phyloP scores from a whole-genome alignment of 2,888 invertebrate genomes.

The Drosophila recens region DNA sequence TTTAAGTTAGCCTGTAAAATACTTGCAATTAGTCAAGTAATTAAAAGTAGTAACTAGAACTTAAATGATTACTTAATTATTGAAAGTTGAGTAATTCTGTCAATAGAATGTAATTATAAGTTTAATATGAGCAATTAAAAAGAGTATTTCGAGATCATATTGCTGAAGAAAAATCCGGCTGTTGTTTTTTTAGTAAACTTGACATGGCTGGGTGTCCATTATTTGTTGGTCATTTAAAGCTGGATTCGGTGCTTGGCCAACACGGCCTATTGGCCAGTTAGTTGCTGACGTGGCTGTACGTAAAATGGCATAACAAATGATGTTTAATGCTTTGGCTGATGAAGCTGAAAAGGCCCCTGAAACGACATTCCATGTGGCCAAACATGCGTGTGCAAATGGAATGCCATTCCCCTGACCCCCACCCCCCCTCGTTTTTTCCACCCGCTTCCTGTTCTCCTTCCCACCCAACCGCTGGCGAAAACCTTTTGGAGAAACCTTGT shows the following conservation, averaged over 20 bases:
- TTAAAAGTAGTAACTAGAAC: neutral
- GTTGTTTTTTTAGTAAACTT: constrained; percentile 39
- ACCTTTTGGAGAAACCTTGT: constrained; percentile 56
- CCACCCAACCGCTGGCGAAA: neutral
- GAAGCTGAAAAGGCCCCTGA: constrained; percentile 73
- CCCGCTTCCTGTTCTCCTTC: neutral
- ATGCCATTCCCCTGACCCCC: constrained; percentile 29
- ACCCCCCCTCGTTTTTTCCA: neutral
- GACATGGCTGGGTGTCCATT: constrained; percentile 48
- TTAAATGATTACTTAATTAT: neutral
- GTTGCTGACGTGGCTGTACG: constrained; percentile 58
- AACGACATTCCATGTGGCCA: constrained; percentile 57
- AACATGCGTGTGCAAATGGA: constrained; percentile 70
- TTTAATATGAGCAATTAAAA: neutral
- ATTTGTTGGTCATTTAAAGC: constrained; percentile 62
- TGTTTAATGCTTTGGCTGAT: constrained; percentile 73
- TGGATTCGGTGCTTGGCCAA: constrained; percentile 6
- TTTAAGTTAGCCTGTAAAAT: too few species aligned
- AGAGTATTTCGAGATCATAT: constrained; percentile 13
- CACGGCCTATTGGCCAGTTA: constrained; percentile 41
- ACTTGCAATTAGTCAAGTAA: neutral
- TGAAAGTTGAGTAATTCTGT: neutral
- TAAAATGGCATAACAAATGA: constrained; percentile 69
- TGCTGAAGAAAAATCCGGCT: neutral
- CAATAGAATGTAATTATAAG: neutral